These are phyloP conservation scores for Temnothorax rugatulus DNA, from an alignment of 2,888 invertebrate species.

Conservation along the genomic window DNA sequence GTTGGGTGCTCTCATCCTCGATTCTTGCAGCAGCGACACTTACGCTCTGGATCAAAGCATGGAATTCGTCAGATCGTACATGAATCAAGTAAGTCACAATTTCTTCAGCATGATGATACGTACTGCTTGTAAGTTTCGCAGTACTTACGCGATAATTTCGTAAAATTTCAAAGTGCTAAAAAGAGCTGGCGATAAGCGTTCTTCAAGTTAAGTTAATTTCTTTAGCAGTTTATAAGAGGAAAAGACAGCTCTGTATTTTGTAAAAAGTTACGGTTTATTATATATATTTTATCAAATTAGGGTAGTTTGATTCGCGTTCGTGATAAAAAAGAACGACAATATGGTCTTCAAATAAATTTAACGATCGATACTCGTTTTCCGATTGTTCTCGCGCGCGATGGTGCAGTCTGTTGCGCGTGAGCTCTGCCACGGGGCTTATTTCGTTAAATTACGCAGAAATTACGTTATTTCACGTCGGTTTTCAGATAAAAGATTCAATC, in stretches of 20 bases:
- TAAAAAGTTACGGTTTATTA: background rate
- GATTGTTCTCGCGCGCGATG: conserved; percentile 6
- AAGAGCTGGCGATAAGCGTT: background rate
- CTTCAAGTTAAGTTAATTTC: background rate
- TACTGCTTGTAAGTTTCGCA: background rate
- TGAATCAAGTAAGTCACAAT: conserved; percentile 86
- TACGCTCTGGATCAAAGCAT: conserved; percentile 91
- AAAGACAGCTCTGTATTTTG: background rate
- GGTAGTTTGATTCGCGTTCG: background rate
- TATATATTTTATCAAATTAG: background rate
- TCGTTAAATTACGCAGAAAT: conserved; percentile 33
- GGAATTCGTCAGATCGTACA: conserved; percentile 89
- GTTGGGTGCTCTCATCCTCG: conserved; percentile 85
- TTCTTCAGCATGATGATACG: background rate
- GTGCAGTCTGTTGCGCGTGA: background rate
- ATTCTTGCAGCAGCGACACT: conserved; percentile 89
- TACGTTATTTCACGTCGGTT: conserved; percentile 16
- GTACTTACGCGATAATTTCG: background rate
- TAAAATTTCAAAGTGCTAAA: background rate
- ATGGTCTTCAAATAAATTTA: conserved; percentile 23
- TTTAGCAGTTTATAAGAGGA: background rate
- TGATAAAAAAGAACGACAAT: background rate
- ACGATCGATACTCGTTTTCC: conserved; percentile 22
- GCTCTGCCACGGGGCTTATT: background rate
- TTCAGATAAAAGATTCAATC: conserved; percentile 26